Conservation (phyloP, 2,888 invertebrate genomes). For the Torymus tubicola region DNA sequence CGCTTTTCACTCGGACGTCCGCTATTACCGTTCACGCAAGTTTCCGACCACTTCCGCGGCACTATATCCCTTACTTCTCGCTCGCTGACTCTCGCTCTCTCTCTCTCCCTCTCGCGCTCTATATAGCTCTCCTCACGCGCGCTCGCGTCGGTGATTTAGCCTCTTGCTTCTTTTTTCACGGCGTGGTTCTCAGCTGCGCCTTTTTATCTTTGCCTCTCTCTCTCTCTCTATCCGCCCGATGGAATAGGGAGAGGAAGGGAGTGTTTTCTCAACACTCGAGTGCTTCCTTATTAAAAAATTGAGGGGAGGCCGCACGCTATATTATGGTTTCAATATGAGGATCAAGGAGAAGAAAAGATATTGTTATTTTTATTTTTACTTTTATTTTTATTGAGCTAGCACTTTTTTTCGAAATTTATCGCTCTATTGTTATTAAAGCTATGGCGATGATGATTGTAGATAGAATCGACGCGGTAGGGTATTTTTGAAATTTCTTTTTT, state of each 20-base stretch:
- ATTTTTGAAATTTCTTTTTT: no score
- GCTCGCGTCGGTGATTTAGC: no score
- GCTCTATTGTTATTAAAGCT: no score
- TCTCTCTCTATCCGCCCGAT: background rate
- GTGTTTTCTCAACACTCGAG: slow-evolving; percentile 22
- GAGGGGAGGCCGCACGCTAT: background rate
- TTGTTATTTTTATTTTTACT: no score
- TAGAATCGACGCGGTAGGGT: no score
- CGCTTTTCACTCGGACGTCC: slow-evolving; percentile 47
- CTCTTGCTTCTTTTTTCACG: background rate
- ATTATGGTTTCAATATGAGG: no score
- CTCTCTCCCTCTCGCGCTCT: background rate
- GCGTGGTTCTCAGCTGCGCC: no score
- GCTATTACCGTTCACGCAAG: slow-evolving; percentile 49
- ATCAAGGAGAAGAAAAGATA: no score
- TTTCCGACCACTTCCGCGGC: slow-evolving; percentile 26
- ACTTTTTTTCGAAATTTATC: no score
- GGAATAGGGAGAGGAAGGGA: background rate
- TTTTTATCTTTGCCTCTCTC: no score
- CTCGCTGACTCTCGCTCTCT: background rate
- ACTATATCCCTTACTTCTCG: background rate
- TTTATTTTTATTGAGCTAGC: no score
- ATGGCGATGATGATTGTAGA: no score
- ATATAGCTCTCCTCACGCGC: background rate
- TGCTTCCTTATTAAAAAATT: slow-evolving; percentile 7